A percentile compares a stretch with the other conserved stretches of the same genome.
Evolutionary conservation across 2,797 vertebrate genomes (phyloP).

Genomic region (Ctenopoma kingsleyae): DNA sequence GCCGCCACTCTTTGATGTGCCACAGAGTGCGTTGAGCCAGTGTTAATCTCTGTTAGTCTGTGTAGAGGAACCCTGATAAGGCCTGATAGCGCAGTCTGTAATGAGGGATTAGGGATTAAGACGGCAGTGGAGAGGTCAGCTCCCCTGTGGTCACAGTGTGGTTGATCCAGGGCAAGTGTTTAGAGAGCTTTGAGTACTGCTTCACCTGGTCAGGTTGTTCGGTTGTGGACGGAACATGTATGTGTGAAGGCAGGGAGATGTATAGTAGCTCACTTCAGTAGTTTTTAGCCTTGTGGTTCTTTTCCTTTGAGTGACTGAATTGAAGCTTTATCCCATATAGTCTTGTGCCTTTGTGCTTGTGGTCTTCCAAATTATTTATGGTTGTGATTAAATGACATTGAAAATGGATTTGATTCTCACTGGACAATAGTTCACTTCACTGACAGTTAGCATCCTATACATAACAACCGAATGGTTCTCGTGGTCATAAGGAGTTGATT

Average conservation of each 20-base stretch:
- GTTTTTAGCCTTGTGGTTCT: slow-evolving; percentile 16
- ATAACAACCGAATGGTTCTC: slow-evolving; percentile 56
- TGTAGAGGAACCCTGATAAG: slow-evolving; percentile 70
- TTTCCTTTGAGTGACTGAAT: slow-evolving; percentile 49
- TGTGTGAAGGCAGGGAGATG: slow-evolving; percentile 3
- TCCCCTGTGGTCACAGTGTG: slow-evolving; percentile 58
- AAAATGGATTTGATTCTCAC: slow-evolving; percentile 70
- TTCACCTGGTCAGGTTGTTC: slow-evolving; percentile 5
- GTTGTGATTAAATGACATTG: slow-evolving; percentile 68
- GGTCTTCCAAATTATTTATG: slow-evolving; percentile 67
- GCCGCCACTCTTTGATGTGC: slow-evolving; percentile 75
- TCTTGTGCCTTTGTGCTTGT: slow-evolving; percentile 44
- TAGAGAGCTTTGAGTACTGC: slow-evolving; percentile 10
- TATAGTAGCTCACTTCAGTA: neutral
- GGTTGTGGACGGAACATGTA: neutral
- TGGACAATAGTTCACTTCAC: slow-evolving; percentile 57
- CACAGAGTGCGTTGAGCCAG: slow-evolving; percentile 71
- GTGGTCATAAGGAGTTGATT: slow-evolving; percentile 71
- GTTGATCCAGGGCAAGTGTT: slow-evolving; percentile 60
- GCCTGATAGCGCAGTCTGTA: slow-evolving; percentile 69
- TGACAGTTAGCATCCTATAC: slow-evolving; percentile 64
- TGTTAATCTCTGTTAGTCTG: slow-evolving; percentile 79
- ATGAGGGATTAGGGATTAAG: slow-evolving; percentile 81
- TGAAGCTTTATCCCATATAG: slow-evolving; percentile 42
- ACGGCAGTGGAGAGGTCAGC: slow-evolving; percentile 65